These are phyloP conservation scores for Passerina amoena DNA, from an alignment of 2,113 vertebrate species.

Conservation along the genomic window DNA sequence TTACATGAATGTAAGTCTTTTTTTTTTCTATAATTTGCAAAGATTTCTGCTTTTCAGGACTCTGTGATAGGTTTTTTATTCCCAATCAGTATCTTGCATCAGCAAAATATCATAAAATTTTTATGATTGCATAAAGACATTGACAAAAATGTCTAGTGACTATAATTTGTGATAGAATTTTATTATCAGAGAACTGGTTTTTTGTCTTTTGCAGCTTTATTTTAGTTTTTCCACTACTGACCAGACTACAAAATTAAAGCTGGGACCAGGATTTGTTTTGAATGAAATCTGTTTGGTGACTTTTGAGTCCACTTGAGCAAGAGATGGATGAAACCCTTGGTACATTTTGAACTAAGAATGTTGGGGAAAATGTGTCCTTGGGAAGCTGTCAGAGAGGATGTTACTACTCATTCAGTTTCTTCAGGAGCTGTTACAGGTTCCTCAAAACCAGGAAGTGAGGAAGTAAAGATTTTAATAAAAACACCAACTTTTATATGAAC, in stretches of 20 bases:
- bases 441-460: neutral
- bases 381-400: neutral
- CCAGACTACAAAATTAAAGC: neutral
- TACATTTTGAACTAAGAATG: neutral
- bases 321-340: neutral
- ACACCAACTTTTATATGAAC: neutral
- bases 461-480: neutral
- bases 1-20: neutral
- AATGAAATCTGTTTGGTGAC: neutral
- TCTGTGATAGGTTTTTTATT: neutral
- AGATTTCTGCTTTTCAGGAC: neutral
- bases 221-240: neutral
- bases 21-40: neutral
- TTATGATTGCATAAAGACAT: neutral
- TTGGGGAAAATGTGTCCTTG: neutral
- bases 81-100: neutral
- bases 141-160: neutral
- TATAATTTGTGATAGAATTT: neutral
- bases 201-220: neutral
- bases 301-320: neutral
- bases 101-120: neutral
- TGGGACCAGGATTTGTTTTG: neutral
- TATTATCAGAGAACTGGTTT: neutral
- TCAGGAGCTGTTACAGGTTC: neutral
- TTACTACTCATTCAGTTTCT: neutral